Base-by-base conservation (phyloP, 2,888 invertebrate species). In the Thereva nobilitata region DNA sequence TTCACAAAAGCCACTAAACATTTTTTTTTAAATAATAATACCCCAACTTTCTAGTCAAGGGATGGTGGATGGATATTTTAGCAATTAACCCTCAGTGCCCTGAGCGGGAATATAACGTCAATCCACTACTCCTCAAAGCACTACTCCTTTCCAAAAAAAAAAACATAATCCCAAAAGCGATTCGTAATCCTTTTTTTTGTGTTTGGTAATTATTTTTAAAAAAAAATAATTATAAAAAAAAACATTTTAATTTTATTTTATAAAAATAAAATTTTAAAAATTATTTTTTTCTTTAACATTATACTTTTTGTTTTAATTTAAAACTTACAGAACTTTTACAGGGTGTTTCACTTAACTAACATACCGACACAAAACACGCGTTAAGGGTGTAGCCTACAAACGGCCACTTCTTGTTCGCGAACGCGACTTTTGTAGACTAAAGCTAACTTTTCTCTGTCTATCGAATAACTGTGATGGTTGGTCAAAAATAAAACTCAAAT, bases 391-490 rank as follows among this genome's bases (percentile, higher is more conserved):
- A 70, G 70, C 70, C 80, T 78, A 75, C 75, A 76, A 76, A 76
- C 80, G 80, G 80, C 80, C 76, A 79, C 79, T 79, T 79, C 80
- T 80, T 73, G 45, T 64, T 79, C 80, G 79, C 81, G 80, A 77
- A 78, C 80, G 80, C 80, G 80, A 79, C 79, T 79, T 80, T 78
- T 79, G 76, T 80, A 80, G 79, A 80, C 80, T 80, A 76, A 80
- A 74, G 50, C 41, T 50, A 63, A 52, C 40, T 52, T 63, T 63
- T 63, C 63, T 63, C 63, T 52, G 52, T 63, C 52, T 63, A 42
- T 42, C 63, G 34, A 63, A 63, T 63, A 52, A 63, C 42, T 63
- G 52, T 63, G 50, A 38, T 52, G 59, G 59, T 47, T 38, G 47
- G 37, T 47, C 45, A 59, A 47, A 59, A 59, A 59, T 47, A 45